Evolutionary conservation across 2,113 vertebrate genomes (phyloP).

Genomic region (Aegotheles bennettii): DNA sequence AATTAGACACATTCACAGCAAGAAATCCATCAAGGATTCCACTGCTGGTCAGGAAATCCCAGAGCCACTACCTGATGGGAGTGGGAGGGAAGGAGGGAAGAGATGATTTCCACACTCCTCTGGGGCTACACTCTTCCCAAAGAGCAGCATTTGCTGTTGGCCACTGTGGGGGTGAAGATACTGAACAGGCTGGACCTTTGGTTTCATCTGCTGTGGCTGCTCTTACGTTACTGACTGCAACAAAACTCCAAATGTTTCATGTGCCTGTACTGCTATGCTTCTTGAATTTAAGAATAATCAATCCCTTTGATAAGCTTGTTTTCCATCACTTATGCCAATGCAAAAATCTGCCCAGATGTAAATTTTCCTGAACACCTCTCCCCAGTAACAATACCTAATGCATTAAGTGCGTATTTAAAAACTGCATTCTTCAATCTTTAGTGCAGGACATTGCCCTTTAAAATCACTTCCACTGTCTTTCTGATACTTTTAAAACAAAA

Average conservation of each 20-base stretch:
- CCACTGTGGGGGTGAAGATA: neutral
- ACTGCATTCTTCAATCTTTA: neutral
- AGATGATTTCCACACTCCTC: neutral
- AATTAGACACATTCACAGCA: neutral
- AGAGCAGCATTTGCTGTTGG: neutral
- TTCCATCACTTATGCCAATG: neutral
- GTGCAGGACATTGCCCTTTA: neutral
- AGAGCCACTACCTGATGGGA: neutral
- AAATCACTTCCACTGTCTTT: neutral
- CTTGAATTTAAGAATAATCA: neutral
- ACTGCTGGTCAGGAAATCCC: neutral
- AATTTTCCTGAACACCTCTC: neutral
- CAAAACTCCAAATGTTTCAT: neutral
- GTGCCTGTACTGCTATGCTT: neutral
- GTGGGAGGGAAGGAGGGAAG: neutral
- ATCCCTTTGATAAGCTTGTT: neutral
- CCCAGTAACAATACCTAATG: neutral
- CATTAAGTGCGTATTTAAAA: neutral
- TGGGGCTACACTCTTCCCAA: neutral
- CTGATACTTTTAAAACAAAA: neutral
- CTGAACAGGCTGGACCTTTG: neutral
- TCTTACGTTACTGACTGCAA: neutral
- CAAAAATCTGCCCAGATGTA: neutral
- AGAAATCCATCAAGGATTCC: neutral
- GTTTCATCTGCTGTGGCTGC: neutral